Percentiles rank a stretch among this genome's conserved stretches.
Evolutionary conservation across 2,113 vertebrate species (phyloP).

Genomic region (Pseudois nayaur): DNA sequence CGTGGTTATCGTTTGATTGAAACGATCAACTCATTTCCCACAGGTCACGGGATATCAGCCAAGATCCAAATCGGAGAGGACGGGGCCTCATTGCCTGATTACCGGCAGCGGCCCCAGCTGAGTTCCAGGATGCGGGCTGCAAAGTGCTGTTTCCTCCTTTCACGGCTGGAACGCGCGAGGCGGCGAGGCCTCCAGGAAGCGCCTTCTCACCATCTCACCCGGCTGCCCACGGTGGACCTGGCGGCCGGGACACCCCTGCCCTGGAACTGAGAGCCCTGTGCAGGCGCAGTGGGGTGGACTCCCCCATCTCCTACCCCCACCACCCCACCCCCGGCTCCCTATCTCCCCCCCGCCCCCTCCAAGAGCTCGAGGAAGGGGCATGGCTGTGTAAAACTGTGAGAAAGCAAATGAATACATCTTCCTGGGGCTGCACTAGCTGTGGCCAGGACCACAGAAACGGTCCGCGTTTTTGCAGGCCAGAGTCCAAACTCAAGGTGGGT

Average conservation of each 20-base stretch:
- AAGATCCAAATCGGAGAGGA: conserved; percentile 47
- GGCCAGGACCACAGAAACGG: background rate
- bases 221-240: accelerated
- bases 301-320: background rate
- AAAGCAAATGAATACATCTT: accelerated
- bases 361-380: background rate
- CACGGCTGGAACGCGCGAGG: accelerated
- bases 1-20: conserved; percentile 49
- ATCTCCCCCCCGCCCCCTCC: background rate
- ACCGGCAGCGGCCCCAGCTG: background rate
- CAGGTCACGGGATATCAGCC: background rate
- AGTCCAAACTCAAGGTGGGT: too few species aligned
- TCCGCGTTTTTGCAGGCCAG: accelerated
- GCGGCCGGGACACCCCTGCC: accelerated
- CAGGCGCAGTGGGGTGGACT: background rate
- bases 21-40: conserved; percentile 51
- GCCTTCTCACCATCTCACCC: background rate
- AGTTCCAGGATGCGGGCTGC: background rate
- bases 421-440: accelerated
- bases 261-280: background rate
- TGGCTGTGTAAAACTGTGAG: background rate
- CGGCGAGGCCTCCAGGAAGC: accelerated
- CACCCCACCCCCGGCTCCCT: background rate
- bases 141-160: background rate
- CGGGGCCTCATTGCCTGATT: conserved; percentile 46